Base-by-base conservation (phyloP, 2,113 vertebrate genomes). In the Chionodraco myersi region DNA sequence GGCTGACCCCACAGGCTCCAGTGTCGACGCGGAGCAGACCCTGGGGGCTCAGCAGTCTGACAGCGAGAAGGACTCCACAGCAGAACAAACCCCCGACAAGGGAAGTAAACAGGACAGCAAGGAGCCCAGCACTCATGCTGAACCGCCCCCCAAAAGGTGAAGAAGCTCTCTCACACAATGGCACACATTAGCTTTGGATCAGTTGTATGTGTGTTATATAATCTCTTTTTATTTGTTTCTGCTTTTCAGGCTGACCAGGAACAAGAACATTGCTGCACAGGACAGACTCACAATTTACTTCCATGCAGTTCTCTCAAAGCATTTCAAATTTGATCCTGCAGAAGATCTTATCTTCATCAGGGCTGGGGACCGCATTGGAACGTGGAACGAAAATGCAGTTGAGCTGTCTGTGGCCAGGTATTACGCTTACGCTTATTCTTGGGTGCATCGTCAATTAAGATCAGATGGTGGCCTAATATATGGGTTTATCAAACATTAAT, bases 281-380 rank as follows among this genome's bases (percentile, higher is more conserved):
- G 79, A 90, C 8, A 91, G 89, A 0, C 67, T 98, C 60, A 95
- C 59, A 0, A 94, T 99, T 1, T 96, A 95, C 82, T 99, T 99
- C 87, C 97, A 99, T 4, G 97, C 96, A 0, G 80, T 99, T 68
- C 60, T 99, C 0, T 97, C 97, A 1, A 96, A 94, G 5, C 75
- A 99, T 72, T 98, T 98, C 60, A 89, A 79, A 5, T 80, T 97
- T n/a, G 21, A 95, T 78, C 80, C 83, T 0, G 0, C 21, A 0
- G 13, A 41, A 2, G 92, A 98, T 26, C 75, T 0, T 0, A 83
- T 99, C 0, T 94, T 94, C 3, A 68, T 99, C 76, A 86, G 52
- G 23, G 96, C 90, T 0, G 91, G 77, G 10, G 1, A 1, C 2
- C 4, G 0, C 14, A 77, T 93, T 53, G 86, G 90, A 2, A n/a